Evolutionary conservation across 2,113 vertebrate species (phyloP), one percentile per base, ranked within the genome.

Genomic region (Triplophysa tibetana): DNA sequence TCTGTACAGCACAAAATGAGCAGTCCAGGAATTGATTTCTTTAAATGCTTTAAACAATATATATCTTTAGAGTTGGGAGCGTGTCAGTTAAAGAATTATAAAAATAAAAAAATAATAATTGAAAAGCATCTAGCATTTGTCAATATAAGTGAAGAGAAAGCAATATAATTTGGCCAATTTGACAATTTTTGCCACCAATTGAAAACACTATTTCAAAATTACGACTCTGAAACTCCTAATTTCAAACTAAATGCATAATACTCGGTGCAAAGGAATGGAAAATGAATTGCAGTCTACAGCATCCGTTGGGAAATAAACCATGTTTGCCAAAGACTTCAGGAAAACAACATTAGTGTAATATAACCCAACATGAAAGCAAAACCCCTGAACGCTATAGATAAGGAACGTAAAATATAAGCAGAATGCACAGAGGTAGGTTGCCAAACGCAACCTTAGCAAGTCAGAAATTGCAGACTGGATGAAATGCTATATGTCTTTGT

Each of bases 401-500:
- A 54, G 26, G 19, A 77, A 21, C 1, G 19, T 0, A 58, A 21
- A 9, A 58, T 21, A 58, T 58, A 21, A 6, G 19, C 54, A 3
- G 54, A 21, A 58, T 52, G 5, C 17, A 62, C 58, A 23, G n/a
- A 62, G 41, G 58, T 3, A 13, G 17, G 60, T 45, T 74, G 60
- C 38, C 48, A 41, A 80, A 69, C 61, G 33, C 62, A 80, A 66
- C 62, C 74, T 81, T n/a, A 60, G 23, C 54, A n/a, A 67, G 62
- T 38, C 23, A 58, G 77, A 54, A 85, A 85, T 80, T 79, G 68
- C 79, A 50, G 81, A 86, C 80, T 70, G 78, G 69, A 41, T 86
- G 86, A 87, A 87, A 88, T 86, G 84, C 89, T 84, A 88, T 85
- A 78, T 77, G 70, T 76, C 61, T 58, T 58, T 76, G 74, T 80